These are phyloP conservation scores for Myanophis thanlyinensis DNA, from an alignment of 2,113 vertebrate genomes.

Conservation along the genomic window DNA sequence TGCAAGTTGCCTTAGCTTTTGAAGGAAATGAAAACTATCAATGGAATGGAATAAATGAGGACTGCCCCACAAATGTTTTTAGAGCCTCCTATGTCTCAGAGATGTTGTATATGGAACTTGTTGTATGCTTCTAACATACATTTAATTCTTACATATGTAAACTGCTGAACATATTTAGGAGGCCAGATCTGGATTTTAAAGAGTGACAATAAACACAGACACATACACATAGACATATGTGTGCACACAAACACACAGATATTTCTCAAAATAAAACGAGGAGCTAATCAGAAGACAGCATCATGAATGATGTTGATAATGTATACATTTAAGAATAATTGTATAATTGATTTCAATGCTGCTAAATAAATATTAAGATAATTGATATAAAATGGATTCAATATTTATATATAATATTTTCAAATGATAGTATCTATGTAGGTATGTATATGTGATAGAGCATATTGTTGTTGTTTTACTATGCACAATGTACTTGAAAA, in stretches of 20 bases:
- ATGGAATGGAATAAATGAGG: not conserved
- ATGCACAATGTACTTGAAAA: slow-evolving; percentile 1
- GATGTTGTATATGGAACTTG: not conserved
- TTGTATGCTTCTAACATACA: not conserved
- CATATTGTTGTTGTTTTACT: not conserved
- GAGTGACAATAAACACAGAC: not conserved
- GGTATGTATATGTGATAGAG: not conserved
- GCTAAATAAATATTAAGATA: not conserved
- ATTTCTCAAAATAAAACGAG: not conserved
- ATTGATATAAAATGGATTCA: not conserved
- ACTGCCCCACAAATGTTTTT: not conserved
- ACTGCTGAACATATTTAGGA: not conserved
- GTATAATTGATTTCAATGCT: not conserved
- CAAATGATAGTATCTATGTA: not conserved
- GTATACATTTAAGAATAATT: not conserved
- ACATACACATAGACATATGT: not conserved
- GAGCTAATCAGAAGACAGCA: not conserved
- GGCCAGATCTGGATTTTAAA: not conserved
- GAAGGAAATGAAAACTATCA: not conserved
- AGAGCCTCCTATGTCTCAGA: not conserved
- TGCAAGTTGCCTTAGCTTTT: not conserved
- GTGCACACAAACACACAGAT: not conserved
- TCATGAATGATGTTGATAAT: not conserved
- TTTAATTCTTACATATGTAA: not conserved
- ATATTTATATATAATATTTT: not conserved